These are phyloP conservation scores for Epistrophella euchroma DNA, from an alignment of 2,888 invertebrate genomes.

Conservation along the genomic window DNA sequence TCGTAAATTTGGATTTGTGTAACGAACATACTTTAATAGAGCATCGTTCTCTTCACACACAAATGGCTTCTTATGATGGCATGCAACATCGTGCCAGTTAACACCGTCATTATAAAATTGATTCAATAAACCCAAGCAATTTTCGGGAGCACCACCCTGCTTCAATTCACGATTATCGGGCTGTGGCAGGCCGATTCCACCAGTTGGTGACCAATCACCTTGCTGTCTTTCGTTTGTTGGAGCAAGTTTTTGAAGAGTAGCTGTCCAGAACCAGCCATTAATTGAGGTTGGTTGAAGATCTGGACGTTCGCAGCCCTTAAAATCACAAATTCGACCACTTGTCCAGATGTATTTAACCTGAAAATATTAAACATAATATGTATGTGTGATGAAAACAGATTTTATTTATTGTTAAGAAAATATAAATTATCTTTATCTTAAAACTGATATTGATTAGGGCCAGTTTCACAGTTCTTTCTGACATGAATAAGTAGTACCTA, in stretches of 20 bases:
- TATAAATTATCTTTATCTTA: no score
- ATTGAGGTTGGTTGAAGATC: slow-evolving; percentile 92
- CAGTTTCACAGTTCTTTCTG: no score
- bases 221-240: slow-evolving; percentile 92
- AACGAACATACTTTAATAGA: slow-evolving; percentile 92
- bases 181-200: slow-evolving; percentile 93
- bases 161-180: slow-evolving; percentile 94
- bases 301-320: slow-evolving; percentile 94
- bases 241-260: slow-evolving; percentile 92
- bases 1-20: slow-evolving; percentile 91
- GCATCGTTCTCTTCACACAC: slow-evolving; percentile 95
- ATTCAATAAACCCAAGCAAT: slow-evolving; percentile 93
- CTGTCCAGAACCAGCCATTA: slow-evolving; percentile 97
- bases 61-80: slow-evolving; percentile 94
- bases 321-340: slow-evolving; percentile 94
- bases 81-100: slow-evolving; percentile 96
- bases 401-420: no score
- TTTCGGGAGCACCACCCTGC: slow-evolving; percentile 93
- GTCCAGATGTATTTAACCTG: slow-evolving; percentile 96
- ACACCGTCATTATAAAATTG: slow-evolving; percentile 96
- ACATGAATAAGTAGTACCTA: no score
- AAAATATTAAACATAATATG: slow-evolving; percentile 66
- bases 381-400: background rate
- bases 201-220: slow-evolving; percentile 94
- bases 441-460: no score